Evolutionary conservation across 1,140 invertebrate genomes (phyloP).

Genomic region (Eurosta solidaginis): DNA sequence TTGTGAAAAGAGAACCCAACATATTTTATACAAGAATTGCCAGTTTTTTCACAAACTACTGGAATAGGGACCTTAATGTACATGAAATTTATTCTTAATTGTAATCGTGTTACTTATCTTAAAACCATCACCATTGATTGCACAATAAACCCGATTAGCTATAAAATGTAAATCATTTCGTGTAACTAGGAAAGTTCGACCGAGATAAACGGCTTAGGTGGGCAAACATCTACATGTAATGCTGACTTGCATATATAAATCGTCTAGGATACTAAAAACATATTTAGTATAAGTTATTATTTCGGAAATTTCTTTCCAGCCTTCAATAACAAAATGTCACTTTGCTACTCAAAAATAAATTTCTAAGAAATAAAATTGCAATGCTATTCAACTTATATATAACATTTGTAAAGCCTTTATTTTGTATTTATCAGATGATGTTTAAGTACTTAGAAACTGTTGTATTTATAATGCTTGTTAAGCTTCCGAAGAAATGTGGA

Average conservation of each 20-base stretch:
- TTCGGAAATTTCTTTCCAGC: background rate
- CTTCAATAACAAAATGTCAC: background rate
- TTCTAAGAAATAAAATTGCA: conserved; percentile 23
- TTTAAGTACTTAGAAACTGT: no score
- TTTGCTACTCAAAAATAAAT: conserved; percentile 44
- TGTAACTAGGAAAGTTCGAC: background rate
- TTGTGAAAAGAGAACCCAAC: background rate
- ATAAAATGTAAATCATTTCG: conserved; percentile 28
- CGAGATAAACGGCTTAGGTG: background rate
- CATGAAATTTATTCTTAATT: background rate
- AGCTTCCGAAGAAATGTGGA: no score
- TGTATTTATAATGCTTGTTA: no score
- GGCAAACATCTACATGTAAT: background rate
- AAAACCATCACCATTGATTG: conserved; percentile 59
- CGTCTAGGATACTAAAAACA: background rate
- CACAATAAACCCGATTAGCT: conserved; percentile 59
- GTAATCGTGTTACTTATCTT: background rate
- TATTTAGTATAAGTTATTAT: no score
- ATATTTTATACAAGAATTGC: background rate
- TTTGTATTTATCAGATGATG: background rate
- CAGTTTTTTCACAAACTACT: background rate
- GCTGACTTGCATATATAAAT: background rate
- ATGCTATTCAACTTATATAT: conserved; percentile 28
- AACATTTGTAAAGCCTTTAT: conserved; percentile 32
- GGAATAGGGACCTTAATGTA: background rate